Evolutionary conservation across 2,797 vertebrate species (phyloP), one percentile per base, ranked within the genome.

Genomic region (Hyperoplus lanceolatus): DNA sequence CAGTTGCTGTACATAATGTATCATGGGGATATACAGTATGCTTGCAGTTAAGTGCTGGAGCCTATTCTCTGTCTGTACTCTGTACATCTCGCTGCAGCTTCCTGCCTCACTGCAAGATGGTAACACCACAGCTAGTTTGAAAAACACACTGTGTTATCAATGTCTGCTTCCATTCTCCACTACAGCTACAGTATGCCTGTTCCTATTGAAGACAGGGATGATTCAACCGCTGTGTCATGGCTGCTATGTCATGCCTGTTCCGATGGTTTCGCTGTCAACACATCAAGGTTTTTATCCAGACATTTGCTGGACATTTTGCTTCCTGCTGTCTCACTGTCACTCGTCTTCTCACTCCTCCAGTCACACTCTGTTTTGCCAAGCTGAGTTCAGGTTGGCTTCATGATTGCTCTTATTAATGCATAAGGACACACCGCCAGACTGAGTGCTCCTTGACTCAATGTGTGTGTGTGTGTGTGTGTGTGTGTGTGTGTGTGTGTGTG

Each of bases 331-430:
- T 61, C 39, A 3, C 62, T 79, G 82, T 83, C 72, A 75, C 80
- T 72, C 38, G 7, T 84, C 83, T 72, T 83, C 79, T 82, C 81
- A 75, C 79, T 81, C 76, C 69, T 76, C 73, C 45, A 77, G 75
- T 83, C 76, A 45, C 79, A 45, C 79, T 82, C 70, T 79, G 80
- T 60, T 74, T 68, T 77, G 70, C 53, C 84, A 78, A 6, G 46
- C 79, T 77, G 80, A 71, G 86, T 86, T 56, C 69, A 84, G 78
- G 76, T 68, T 60, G 84, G 81, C 85, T 74, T 88, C 73, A 29
- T 77, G 88, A 89, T 81, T 86, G 83, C 86, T 89, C 83, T 81
- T 90, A 83, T 87, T 84, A 87, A 86, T 89, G 77, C 79, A 82
- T 72, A 70, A 77, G 79, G 79, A 82, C 85, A 56, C 16, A 83